phyloP scores from a whole-genome alignment of 2,888 invertebrate species.

The Synanthedon myopaeformis region DNA sequence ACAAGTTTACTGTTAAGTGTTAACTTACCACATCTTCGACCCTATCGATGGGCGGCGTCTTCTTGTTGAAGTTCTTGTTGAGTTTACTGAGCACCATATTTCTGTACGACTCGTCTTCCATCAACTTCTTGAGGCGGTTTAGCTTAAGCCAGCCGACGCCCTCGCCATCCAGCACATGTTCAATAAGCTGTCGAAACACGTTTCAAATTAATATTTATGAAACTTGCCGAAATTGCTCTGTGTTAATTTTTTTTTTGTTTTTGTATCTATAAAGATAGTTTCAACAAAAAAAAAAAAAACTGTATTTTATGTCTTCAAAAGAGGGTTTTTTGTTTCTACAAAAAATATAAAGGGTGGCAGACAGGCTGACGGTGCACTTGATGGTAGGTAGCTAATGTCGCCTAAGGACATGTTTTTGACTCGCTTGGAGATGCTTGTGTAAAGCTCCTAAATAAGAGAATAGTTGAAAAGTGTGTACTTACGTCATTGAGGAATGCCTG shows the following conservation, averaged over 20 bases:
- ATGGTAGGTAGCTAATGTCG: too few species aligned
- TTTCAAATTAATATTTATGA: not conserved
- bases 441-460: not conserved
- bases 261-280: too few species aligned
- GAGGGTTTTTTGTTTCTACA: too few species aligned
- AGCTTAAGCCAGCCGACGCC: constrained; percentile 97
- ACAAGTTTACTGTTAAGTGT: not conserved
- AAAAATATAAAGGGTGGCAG: too few species aligned
- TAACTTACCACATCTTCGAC: constrained; percentile 94
- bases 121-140: constrained; percentile 90
- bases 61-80: constrained; percentile 92
- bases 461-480: constrained; percentile 22
- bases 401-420: too few species aligned
- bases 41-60: constrained; percentile 94
- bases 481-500: constrained; percentile 94
- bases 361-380: too few species aligned
- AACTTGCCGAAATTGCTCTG: too few species aligned
- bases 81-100: constrained; percentile 95
- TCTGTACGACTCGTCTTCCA: constrained; percentile 99
- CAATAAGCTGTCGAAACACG: constrained; percentile 71
- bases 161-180: constrained; percentile 88
- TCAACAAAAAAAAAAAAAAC: too few species aligned
- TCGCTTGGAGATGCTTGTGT: too few species aligned
- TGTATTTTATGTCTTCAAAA: too few species aligned
- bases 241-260: too few species aligned